Evolutionary conservation across 2,888 invertebrate species (phyloP).

Genomic region (Dendrolimus pini): DNA sequence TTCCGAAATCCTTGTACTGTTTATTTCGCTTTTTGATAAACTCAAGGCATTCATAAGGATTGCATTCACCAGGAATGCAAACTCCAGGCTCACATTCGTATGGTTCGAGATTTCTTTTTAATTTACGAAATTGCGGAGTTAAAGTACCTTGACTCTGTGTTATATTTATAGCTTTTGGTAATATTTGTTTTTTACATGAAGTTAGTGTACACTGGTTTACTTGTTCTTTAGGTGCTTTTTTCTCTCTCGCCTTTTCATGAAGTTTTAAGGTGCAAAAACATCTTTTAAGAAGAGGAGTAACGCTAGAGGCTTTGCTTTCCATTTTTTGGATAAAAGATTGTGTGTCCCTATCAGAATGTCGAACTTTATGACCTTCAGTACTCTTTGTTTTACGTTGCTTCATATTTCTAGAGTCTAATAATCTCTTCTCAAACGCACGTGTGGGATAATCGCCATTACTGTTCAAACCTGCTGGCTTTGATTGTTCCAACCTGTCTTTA

Average conservation of each 20-base stretch:
- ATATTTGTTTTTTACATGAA: conserved; percentile 6
- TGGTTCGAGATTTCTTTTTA: conserved; percentile 16
- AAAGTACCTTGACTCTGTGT: conserved; percentile 3
- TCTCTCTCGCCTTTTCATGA: conserved; percentile 5
- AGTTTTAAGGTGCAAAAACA: conserved; percentile 37
- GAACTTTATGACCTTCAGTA: background rate
- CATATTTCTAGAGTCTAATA: background rate
- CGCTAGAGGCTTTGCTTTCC: conserved; percentile 8
- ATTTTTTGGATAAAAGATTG: background rate
- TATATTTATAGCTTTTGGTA: conserved; percentile 16
- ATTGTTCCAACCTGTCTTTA: conserved; percentile 16
- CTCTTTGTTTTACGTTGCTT: background rate
- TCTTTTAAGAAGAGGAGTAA: conserved; percentile 23
- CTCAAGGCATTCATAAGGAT: conserved; percentile 24
- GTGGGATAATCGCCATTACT: background rate
- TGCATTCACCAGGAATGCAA: conserved; percentile 29
- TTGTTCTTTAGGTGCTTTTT: background rate
- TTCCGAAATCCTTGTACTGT: conserved; percentile 12
- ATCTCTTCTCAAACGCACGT: background rate
- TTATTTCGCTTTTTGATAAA: conserved; percentile 16
- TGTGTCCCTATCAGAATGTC: background rate
- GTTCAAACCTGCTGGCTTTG: background rate
- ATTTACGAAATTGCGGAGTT: conserved; percentile 2
- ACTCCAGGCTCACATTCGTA: conserved; percentile 32
- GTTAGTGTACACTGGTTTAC: background rate